phyloP scores from a whole-genome alignment of 2,888 invertebrate genomes.

The Esperia sulphurella region DNA sequence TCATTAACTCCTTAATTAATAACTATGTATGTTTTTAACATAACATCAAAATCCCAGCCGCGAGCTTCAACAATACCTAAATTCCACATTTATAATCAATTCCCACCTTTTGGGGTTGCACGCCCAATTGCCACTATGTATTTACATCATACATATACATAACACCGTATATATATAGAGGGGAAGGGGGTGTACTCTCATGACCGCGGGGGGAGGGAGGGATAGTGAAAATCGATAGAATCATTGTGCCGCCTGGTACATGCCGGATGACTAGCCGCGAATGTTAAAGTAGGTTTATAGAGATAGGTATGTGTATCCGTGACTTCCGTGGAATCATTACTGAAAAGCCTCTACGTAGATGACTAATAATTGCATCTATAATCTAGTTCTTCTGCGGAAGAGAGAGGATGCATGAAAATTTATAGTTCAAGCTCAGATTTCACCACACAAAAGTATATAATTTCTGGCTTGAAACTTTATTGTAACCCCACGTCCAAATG shows the following conservation, averaged over 20 bases:
- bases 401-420: too few species aligned
- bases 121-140: slow-evolving; percentile 16
- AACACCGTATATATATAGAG: slow-evolving; percentile 17
- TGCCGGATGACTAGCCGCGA: slow-evolving; percentile 7
- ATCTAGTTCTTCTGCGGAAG: too few species aligned
- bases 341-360: too few species aligned
- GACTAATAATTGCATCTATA: too few species aligned
- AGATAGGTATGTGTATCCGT: neutral
- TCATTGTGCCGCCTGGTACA: slow-evolving; percentile 62
- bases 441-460: too few species aligned
- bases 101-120: neutral
- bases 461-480: too few species aligned
- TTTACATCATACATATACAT: slow-evolving; percentile 13
- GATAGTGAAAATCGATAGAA: slow-evolving; percentile 68
- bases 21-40: too few species aligned
- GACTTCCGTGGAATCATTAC: too few species aligned
- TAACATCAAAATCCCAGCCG: too few species aligned
- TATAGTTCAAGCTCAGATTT: too few species aligned
- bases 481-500: too few species aligned
- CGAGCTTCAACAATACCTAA: neutral
- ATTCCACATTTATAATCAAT: neutral
- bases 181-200: slow-evolving; percentile 5
- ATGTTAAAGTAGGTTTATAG: slow-evolving; percentile 14
- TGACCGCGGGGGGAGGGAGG: slow-evolving; percentile 20
- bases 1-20: too few species aligned